Evolutionary conservation across 2,797 vertebrate species (phyloP).

Genomic region (Dicrostonyx torquatus): DNA sequence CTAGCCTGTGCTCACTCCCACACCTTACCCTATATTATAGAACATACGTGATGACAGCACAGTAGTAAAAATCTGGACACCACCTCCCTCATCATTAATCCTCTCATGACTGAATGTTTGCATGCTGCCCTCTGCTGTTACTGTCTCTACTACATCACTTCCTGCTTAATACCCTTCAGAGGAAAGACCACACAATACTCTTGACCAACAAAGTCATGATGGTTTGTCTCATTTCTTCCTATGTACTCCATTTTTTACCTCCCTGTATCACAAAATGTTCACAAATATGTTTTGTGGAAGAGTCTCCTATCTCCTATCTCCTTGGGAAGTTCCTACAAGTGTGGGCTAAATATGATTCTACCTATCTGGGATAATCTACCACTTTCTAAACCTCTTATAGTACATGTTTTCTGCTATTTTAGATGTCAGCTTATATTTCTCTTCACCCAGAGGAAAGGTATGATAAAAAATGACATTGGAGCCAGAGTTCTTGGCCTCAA

Average conservation of each 20-base stretch:
- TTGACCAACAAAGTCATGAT: background rate
- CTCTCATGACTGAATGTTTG: background rate
- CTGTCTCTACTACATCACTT: background rate
- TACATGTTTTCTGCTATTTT: background rate
- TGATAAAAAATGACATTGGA: background rate
- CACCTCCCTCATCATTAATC: background rate
- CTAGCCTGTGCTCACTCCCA: accelerated
- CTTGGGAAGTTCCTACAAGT: background rate
- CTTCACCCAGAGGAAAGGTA: background rate
- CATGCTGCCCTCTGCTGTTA: background rate
- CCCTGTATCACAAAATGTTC: background rate
- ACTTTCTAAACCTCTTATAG: background rate
- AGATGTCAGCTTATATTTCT: background rate
- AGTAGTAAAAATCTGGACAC: background rate
- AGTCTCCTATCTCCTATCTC: background rate
- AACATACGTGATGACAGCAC: background rate
- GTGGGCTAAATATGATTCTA: accelerated
- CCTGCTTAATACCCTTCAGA: background rate
- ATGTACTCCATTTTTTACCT: background rate
- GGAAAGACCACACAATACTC: background rate
- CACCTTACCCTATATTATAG: background rate
- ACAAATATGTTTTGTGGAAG: background rate
- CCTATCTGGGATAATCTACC: background rate
- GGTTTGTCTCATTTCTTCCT: background rate
- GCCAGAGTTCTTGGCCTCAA: background rate